phyloP scores from a whole-genome alignment of 2,797 vertebrate species.

The Borostomias antarcticus region DNA sequence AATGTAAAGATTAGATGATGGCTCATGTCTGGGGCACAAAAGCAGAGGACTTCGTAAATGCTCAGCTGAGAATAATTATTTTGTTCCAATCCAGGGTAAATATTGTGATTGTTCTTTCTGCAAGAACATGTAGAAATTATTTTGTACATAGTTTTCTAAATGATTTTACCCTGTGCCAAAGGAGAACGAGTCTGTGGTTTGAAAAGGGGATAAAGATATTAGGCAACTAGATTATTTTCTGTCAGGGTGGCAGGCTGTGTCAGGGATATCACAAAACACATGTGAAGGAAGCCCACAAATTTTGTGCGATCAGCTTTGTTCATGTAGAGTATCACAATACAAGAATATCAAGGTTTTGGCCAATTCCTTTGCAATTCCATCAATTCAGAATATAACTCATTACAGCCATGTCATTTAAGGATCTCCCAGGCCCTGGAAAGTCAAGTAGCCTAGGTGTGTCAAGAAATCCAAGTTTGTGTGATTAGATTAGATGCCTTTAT shows the following conservation, averaged over 20 bases:
- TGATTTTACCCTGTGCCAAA: background rate
- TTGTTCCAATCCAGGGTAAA: background rate
- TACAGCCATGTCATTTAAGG: background rate
- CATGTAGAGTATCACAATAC: background rate
- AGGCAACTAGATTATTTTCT: constrained; percentile 48
- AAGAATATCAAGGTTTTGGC: too few relatives aligned
- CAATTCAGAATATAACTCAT: background rate
- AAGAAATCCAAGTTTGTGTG: background rate
- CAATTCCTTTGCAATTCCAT: too few relatives aligned
- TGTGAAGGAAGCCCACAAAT: background rate
- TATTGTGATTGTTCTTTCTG: background rate
- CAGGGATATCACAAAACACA: background rate
- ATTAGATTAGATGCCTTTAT: background rate
- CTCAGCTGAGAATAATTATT: background rate
- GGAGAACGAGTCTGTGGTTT: constrained; percentile 28
- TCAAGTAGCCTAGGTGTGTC: background rate
- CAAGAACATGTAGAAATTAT: background rate
- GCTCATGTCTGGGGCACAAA: background rate
- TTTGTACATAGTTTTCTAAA: background rate
- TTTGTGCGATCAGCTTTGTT: background rate
- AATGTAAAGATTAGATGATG: constrained; percentile 34
- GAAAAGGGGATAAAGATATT: constrained; percentile 59
- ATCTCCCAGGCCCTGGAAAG: background rate
- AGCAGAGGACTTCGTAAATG: background rate
- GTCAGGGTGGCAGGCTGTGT: constrained; percentile 13